A percentile compares a stretch with the other conserved stretches of the same genome.
Evolutionary conservation across 1,140 invertebrate genomes (phyloP).

Genomic region (Globodera rostochiensis): DNA sequence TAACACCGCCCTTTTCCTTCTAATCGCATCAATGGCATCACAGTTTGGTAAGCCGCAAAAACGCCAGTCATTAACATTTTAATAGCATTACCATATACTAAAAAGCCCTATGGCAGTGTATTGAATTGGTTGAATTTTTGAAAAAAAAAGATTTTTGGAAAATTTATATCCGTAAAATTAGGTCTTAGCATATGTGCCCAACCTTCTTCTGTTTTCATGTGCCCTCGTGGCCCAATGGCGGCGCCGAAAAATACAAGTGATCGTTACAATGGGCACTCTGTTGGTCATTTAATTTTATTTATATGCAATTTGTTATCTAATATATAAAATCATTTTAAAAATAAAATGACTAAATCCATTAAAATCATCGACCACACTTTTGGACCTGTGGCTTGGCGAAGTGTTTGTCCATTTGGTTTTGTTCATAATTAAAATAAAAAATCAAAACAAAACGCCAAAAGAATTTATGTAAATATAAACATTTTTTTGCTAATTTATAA

Average conservation of each 20-base stretch:
- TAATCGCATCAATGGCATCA: conserved; percentile 37
- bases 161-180: background rate
- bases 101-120: no score
- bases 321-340: background rate
- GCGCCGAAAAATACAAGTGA: conserved; percentile 48
- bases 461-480: no score
- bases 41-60: conserved; percentile 21
- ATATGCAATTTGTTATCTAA: background rate
- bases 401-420: conserved; percentile 38
- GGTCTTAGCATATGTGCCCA: conserved; percentile 39
- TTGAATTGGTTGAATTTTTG: no score
- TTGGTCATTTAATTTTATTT: conserved; percentile 37
- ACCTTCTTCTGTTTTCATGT: conserved; percentile 42
- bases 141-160: background rate
- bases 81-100: no score
- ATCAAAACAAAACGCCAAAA: no score
- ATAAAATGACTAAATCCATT: background rate
- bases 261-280: conserved; percentile 41
- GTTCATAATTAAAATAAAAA: no score
- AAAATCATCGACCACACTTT: conserved; percentile 17
- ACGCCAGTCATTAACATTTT: no score
- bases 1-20: conserved; percentile 40
- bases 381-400: conserved; percentile 39
- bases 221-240: conserved; percentile 57
- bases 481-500: no score